Evolutionary conservation across 2,888 invertebrate species (phyloP).

Genomic region (Meloe dianella): DNA sequence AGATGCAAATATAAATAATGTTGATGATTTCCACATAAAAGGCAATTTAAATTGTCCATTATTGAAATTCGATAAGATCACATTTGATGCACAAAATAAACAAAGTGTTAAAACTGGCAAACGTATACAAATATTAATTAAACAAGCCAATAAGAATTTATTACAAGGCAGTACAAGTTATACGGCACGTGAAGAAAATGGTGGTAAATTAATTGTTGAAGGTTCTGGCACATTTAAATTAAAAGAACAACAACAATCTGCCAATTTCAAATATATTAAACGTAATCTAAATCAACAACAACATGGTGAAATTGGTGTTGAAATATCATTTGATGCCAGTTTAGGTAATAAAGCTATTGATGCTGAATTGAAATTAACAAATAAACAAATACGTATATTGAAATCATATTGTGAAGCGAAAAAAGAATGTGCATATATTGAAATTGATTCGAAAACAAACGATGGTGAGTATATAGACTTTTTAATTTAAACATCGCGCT

Average conservation of each 20-base stretch:
- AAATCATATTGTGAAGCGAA: constrained; percentile 80
- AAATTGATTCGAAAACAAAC: constrained; percentile 67
- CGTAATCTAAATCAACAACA: constrained; percentile 65
- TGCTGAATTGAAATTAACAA: constrained; percentile 73
- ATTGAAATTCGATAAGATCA: constrained; percentile 69
- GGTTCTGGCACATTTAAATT: constrained; percentile 76
- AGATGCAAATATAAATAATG: constrained; percentile 64
- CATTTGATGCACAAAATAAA: constrained; percentile 69
- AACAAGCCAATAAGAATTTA: constrained; percentile 69
- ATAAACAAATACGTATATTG: constrained; percentile 73
- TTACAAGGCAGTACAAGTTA: constrained; percentile 76
- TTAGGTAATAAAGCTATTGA: constrained; percentile 75
- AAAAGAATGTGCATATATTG: constrained; percentile 78
- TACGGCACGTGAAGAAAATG: constrained; percentile 72
- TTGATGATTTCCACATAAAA: constrained; percentile 71
- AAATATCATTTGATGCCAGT: constrained; percentile 71
- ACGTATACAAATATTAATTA: constrained; percentile 68
- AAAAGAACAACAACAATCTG: constrained; percentile 71
- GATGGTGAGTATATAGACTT: constrained; percentile 52
- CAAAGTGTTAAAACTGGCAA: constrained; percentile 63
- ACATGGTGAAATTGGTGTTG: constrained; percentile 72
- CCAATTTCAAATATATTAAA: constrained; percentile 76
- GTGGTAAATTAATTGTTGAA: constrained; percentile 74
- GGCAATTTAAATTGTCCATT: constrained; percentile 68
- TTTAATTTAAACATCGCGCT: neutral